Evolutionary conservation across 92 coral and sea anemone species (phyloP), one percentile per base, ranked within the genome.

Genomic region (Actinostola sp.): DNA sequence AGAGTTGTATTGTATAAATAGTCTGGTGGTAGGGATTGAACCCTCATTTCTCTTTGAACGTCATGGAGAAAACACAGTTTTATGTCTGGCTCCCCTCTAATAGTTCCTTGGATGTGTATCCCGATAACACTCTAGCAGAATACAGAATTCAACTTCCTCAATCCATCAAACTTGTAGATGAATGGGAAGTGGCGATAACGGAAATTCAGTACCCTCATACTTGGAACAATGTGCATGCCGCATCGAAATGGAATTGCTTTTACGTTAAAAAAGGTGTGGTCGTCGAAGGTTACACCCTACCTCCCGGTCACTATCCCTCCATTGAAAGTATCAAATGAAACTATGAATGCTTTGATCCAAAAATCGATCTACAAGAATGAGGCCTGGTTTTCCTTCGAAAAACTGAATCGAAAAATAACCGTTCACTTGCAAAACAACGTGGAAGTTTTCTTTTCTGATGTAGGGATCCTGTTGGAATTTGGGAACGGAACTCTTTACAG

Each of bases 51-150:
- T 20, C 30, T 16, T 39, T 16, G 33, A 49, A 25, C 62, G 65
- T 20, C 51, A 81, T 81, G 86, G 86, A 66, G 63, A 72, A 61
- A 32, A 61, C 77, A 46, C 84, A 79, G 65, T 79, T 79, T 51
- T 79, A 79, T 33, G 0, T 72, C 46, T 46, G 61, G 61, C 49
- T 70, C 23, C 79, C 72, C 14, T 55, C 76, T 3, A 77, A 85
- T 48, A 64, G 53, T 24, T 33, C 17, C 21, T 1, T 39, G 53
- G 53, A 63, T 48, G 54, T 48, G 3, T 48, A 9, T 48, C 54
- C 54, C n/a, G 54, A 48, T 48, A 48, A 52, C 21, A 52, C 59
- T n/a, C 21, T 52, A 14, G 1, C 59, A 19, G 59, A 52, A 21
- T 52, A 52, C 21, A 19, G 59, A 23, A 29, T 52, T 23, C 16